Percentiles rank a stretch among this genome's conserved stretches.
Evolutionary conservation across 2,888 invertebrate species (phyloP).

Genomic region (Teleiodes luculella): DNA sequence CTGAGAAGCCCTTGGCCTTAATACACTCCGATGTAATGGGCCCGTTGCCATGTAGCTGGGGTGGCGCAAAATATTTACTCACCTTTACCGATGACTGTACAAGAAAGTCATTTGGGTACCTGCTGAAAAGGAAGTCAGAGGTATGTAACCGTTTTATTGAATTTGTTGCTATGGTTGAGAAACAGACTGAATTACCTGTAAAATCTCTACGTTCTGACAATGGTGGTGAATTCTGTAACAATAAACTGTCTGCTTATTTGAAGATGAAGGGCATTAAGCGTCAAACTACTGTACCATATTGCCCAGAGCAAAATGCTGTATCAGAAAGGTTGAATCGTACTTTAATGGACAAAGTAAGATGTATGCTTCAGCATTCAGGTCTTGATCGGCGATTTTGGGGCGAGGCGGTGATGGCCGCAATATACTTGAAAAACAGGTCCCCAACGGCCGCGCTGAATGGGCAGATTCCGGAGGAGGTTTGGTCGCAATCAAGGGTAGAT

Average conservation of each 20-base stretch:
- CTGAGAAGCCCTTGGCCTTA: slow-evolving; percentile 34
- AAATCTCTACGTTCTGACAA: slow-evolving; percentile 15
- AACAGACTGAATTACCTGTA: slow-evolving; percentile 5
- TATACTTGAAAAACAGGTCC: slow-evolving; percentile 3
- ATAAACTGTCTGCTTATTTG: slow-evolving; percentile 7
- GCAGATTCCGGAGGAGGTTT: slow-evolving; percentile 7
- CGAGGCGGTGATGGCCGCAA: slow-evolving; percentile 16
- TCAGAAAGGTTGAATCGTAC: slow-evolving; percentile 28
- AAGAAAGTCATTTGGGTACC: slow-evolving; percentile 17
- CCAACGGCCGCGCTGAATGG: neutral
- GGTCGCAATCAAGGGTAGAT: slow-evolving; percentile 2
- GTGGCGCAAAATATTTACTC: slow-evolving; percentile 20
- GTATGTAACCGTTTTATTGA: slow-evolving; percentile 5
- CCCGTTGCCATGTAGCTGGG: slow-evolving; percentile 20
- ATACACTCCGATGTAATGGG: slow-evolving; percentile 45
- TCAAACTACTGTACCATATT: slow-evolving; percentile 28
- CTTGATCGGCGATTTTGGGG: slow-evolving; percentile 7
- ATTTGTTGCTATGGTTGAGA: slow-evolving; percentile 6
- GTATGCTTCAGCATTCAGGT: slow-evolving; percentile 12
- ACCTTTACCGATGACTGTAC: slow-evolving; percentile 20
- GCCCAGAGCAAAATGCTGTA: slow-evolving; percentile 35
- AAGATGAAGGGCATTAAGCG: slow-evolving; percentile 27
- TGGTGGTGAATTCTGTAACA: slow-evolving; percentile 13
- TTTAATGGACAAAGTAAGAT: slow-evolving; percentile 11
- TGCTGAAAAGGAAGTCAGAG: slow-evolving; percentile 14